A percentile compares a stretch with the other conserved stretches of the same genome.
These are phyloP conservation scores for Cladorhizidae sp. DNA, from an alignment of 37 sponge, comb jelly and placozoan genomes.

Conservation along the genomic window DNA sequence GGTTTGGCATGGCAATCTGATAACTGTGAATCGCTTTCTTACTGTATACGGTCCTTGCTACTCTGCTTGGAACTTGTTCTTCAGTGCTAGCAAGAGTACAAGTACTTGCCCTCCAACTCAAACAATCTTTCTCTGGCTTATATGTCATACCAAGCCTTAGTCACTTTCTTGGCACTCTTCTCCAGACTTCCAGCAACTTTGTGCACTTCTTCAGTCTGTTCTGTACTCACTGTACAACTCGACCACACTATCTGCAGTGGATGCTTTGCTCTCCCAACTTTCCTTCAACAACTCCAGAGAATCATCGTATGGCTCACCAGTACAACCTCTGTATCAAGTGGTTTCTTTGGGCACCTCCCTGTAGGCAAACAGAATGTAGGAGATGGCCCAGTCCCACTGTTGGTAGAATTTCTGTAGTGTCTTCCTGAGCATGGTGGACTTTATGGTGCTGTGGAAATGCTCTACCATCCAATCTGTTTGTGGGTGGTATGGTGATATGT, in stretches of 20 bases:
- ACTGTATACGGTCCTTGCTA: background rate
- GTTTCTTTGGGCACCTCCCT: conserved; percentile 7
- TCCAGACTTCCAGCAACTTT: background rate
- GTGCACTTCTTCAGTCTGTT: background rate
- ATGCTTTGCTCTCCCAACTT: too few relatives aligned
- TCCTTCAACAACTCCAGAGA: too few relatives aligned
- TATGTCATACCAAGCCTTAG: background rate
- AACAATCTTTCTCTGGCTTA: too few relatives aligned
- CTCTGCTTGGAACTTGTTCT: too few relatives aligned
- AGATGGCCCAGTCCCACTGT: background rate
- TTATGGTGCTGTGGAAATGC: background rate
- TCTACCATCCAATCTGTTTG: too few relatives aligned
- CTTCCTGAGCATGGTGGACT: background rate
- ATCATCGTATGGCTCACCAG: background rate
- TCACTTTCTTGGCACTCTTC: background rate
- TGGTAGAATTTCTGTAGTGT: background rate
- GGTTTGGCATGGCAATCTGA: background rate
- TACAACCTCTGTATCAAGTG: background rate
- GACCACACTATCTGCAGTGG: too few relatives aligned
- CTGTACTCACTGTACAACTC: too few relatives aligned
- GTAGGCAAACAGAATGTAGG: too few relatives aligned
- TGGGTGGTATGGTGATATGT: too few relatives aligned
- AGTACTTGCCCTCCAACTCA: too few relatives aligned
- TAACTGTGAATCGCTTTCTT: background rate
- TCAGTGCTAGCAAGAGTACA: too few relatives aligned